These are phyloP conservation scores for Aleiodes alternator DNA, from an alignment of 2,888 invertebrate genomes.

Conservation along the genomic window DNA sequence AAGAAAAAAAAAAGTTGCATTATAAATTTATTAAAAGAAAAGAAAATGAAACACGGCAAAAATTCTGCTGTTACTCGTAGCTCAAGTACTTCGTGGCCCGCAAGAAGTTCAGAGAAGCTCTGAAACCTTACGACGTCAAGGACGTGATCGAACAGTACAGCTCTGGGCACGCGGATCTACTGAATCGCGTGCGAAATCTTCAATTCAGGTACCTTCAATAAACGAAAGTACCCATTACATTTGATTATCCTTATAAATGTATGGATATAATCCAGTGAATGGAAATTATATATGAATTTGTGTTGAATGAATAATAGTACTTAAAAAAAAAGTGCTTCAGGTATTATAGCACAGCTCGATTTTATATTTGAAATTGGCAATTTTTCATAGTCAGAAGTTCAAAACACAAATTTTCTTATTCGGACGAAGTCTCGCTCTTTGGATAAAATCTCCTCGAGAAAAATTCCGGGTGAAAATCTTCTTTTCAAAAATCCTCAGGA, in stretches of 20 bases:
- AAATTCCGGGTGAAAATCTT: no score
- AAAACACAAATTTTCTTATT: no score
- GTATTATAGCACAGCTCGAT: no score
- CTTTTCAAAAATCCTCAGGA: no score
- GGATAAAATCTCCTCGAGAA: no score
- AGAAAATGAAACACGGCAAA: conserved; percentile 51
- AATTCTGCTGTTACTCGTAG: conserved; percentile 71
- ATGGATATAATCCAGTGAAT: conserved; percentile 6
- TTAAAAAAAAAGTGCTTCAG: conserved; percentile 6
- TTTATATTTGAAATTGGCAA: no score
- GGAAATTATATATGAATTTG: not conserved
- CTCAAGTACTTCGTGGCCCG: conserved; percentile 93
- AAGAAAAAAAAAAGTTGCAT: conserved; percentile 13
- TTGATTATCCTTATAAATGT: conserved; percentile 16
- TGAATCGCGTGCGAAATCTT: conserved; percentile 90
- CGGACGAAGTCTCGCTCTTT: no score
- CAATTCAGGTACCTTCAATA: conserved; percentile 82
- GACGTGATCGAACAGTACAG: conserved; percentile 96
- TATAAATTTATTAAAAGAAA: not conserved
- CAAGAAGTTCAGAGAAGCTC: conserved; percentile 93
- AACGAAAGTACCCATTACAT: conserved; percentile 48
- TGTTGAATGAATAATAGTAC: not conserved
- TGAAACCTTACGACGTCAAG: conserved; percentile 95
- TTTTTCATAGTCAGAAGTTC: no score
- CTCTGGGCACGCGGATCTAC: conserved; percentile 90